These are phyloP conservation scores for Neoarius graeffei DNA, from an alignment of 2,113 vertebrate genomes.

Conservation along the genomic window DNA sequence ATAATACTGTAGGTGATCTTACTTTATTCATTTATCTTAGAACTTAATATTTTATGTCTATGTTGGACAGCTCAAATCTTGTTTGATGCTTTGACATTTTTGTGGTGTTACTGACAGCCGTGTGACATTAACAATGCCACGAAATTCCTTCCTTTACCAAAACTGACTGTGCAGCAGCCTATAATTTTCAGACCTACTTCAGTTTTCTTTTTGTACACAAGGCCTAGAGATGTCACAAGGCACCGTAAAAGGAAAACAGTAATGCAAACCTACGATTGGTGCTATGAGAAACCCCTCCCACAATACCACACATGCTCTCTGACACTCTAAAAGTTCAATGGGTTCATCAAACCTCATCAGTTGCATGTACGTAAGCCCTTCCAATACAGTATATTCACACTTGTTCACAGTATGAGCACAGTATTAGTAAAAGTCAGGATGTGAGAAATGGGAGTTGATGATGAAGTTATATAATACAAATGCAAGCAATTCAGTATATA, in stretches of 20 bases:
- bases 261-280: slow-evolving; percentile 62
- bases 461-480: neutral
- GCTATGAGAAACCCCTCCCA: slow-evolving; percentile 21
- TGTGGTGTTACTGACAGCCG: slow-evolving; percentile 34
- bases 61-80: neutral
- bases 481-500: neutral
- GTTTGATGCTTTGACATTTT: slow-evolving; percentile 30
- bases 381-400: neutral
- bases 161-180: slow-evolving; percentile 62
- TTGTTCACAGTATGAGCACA: neutral
- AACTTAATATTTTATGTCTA: neutral
- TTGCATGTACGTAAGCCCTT: neutral
- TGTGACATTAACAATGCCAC: slow-evolving; percentile 43
- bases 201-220: slow-evolving; percentile 55
- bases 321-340: slow-evolving; percentile 22
- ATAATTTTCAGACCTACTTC: slow-evolving; percentile 58
- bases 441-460: neutral
- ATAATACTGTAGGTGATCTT: neutral
- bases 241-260: slow-evolving; percentile 28
- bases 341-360: slow-evolving; percentile 20
- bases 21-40: neutral
- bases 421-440: neutral
- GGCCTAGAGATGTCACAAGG: slow-evolving; percentile 51
- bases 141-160: slow-evolving; percentile 43
- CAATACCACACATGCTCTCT: slow-evolving; percentile 57